Base-by-base conservation (phyloP, 2,797 vertebrate species). In the Manis javanica region DNA sequence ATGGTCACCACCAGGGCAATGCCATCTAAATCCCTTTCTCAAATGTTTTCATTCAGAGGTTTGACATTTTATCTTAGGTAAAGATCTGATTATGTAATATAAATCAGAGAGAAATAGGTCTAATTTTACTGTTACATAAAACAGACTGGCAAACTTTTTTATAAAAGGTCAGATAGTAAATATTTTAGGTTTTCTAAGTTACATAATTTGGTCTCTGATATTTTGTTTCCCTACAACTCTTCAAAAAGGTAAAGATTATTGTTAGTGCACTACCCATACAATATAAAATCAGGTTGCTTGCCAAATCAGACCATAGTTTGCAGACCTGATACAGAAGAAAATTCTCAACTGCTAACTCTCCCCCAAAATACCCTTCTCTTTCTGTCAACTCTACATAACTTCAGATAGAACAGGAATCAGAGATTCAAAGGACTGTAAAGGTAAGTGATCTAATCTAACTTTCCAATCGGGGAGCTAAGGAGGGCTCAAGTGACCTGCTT, bases 241-340 rank as follows among this genome's bases (percentile, higher is more conserved):
- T 82, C 74, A 68, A 71, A 95, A 86, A 71, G n/a, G 15, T 64
- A 85, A 87, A 59, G 61, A 39, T 55, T 68, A 26, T 61, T 95
- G 87, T 93, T 46, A 82, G 79, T 18, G 19, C 0, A 55, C 74
- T 61, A 21, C 23, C 55, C 31, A 12, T 23, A 71, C 14, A 87
- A 12, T 23, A 71, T 18, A 87, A 46, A 55, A 66, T 37, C 16
- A 49, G 3, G 55, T 12, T n/a, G 7, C 59, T 26, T 77, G 24
- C 55, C 59, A 37, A 59, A 64, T 81, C 7, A 77, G 77, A 34
- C 31, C 16, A 2, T 11, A 57, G 68, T 79, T 29, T 85, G 14
- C 26, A 84, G 37, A 91, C 3, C 2, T 66, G 29, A 79, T 23
- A 77, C 0, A 72, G 37, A 91, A 84, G 51, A 91, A 64, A 71